Conservation (phyloP, 2,888 invertebrate genomes). For the Lapara coniferarum region DNA sequence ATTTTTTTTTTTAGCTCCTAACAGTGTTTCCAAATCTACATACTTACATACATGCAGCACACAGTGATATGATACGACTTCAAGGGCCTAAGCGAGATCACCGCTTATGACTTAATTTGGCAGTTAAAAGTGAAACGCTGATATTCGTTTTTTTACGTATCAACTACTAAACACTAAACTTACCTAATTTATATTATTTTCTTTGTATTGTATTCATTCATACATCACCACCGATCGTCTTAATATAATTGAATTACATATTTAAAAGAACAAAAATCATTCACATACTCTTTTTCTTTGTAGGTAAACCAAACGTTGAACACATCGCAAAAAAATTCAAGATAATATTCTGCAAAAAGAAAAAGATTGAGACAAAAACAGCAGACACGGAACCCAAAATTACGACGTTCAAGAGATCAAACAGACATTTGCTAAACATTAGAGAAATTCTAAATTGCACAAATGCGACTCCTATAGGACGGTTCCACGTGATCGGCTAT, state of each 20-base stretch:
- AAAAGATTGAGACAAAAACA: constrained; percentile 7
- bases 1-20: no score
- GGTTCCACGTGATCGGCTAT: constrained; percentile 32
- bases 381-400: constrained; percentile 12
- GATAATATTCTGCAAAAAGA: constrained; percentile 12
- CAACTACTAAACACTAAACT: no score
- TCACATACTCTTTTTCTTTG: constrained; percentile 32
- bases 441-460: constrained; percentile 29
- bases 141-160: no score
- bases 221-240: background rate
- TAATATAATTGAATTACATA: background rate
- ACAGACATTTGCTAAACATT: constrained; percentile 29
- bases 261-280: constrained; percentile 1
- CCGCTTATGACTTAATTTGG: no score
- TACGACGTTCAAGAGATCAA: constrained; percentile 8
- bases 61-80: no score
- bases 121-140: no score
- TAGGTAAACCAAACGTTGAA: constrained; percentile 32
- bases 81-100: no score
- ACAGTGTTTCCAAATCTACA: no score
- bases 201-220: no score
- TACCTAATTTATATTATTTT: no score
- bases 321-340: constrained; percentile 27
- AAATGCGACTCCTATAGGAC: constrained; percentile 31
- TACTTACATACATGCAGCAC: no score